phyloP scores from a whole-genome alignment of 1,140 invertebrate genomes.

The Drosophila mauritiana region DNA sequence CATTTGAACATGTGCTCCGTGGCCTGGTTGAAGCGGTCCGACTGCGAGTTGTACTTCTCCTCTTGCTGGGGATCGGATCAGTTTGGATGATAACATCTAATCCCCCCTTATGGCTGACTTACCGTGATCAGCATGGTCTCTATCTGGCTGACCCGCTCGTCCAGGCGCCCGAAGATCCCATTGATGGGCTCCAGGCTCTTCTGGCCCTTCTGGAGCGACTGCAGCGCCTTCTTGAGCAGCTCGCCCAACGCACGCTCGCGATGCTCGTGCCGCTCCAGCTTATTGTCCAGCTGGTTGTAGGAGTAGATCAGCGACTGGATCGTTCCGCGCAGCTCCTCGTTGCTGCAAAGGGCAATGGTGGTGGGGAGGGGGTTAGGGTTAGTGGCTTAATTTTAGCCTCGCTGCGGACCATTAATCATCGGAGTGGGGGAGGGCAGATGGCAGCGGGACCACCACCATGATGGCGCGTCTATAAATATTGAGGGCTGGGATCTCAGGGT shows the following conservation, averaged over 20 bases:
- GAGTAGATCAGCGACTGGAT: conserved; percentile 93
- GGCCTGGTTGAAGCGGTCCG: conserved; percentile 89
- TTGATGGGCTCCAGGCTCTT: conserved; percentile 89
- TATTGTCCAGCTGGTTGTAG: conserved; percentile 91
- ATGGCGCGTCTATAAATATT: conserved; percentile 47
- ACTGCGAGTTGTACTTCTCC: conserved; percentile 85
- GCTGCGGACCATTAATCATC: conserved; percentile 51
- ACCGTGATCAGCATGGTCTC: conserved; percentile 88
- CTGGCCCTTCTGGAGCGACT: conserved; percentile 89
- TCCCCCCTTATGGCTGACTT: conserved; percentile 13
- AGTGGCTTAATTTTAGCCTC: conserved; percentile 47
- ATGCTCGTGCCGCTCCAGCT: conserved; percentile 93
- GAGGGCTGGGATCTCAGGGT: conserved; percentile 60
- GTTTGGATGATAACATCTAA: no score
- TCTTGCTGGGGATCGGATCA: conserved; percentile 63
- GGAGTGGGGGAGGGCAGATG: conserved; percentile 4
- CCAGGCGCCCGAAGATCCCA: conserved; percentile 87
- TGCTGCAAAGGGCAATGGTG: conserved; percentile 85
- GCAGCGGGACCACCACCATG: conserved; percentile 28
- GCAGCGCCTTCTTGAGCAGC: conserved; percentile 90
- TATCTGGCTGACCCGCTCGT: conserved; percentile 89
- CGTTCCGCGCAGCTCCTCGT: conserved; percentile 92
- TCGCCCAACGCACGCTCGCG: conserved; percentile 92
- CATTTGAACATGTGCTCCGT: conserved; percentile 88
- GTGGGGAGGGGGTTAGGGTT: not conserved